Evolutionary conservation across 2,888 invertebrate species (phyloP).

Genomic region (Cantharis rustica): DNA sequence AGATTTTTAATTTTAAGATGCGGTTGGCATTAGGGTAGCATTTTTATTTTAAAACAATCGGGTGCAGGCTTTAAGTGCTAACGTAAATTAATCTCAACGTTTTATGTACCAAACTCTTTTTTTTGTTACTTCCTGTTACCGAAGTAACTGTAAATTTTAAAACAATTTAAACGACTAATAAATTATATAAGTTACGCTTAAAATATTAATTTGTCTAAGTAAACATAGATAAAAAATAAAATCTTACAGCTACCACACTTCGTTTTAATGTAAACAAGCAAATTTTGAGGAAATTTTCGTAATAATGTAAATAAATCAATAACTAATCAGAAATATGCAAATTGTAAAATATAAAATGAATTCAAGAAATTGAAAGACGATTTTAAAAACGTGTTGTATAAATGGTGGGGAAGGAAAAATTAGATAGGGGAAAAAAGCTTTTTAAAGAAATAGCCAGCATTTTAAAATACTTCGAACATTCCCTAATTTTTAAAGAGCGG

Average conservation of each 20-base stretch:
- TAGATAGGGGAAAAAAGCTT: slow-evolving; percentile 34
- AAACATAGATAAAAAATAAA: not conserved
- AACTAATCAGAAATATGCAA: slow-evolving; percentile 33
- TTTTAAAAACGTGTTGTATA: slow-evolving; percentile 31
- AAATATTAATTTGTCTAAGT: not conserved
- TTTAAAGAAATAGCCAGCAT: slow-evolving; percentile 32
- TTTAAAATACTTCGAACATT: slow-evolving; percentile 23
- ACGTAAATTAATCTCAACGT: not conserved
- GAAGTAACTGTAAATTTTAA: not conserved
- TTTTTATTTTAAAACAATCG: slow-evolving; percentile 26
- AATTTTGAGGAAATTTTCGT: not conserved
- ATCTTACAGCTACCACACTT: not conserved
- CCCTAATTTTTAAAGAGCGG: slow-evolving; percentile 11
- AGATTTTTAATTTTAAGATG: slow-evolving; percentile 20
- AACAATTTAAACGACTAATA: not conserved
- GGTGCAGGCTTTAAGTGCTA: not conserved
- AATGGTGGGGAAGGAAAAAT: slow-evolving; percentile 31
- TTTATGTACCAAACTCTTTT: not conserved
- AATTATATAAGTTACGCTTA: not conserved
- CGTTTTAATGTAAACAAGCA: not conserved
- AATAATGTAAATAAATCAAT: slow-evolving; percentile 26
- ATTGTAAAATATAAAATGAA: slow-evolving; percentile 29
- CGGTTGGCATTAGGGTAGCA: slow-evolving; percentile 4
- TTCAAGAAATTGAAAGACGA: slow-evolving; percentile 31
- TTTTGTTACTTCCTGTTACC: not conserved